Percentiles rank a stretch among this genome's conserved stretches.
These are phyloP conservation scores for Melinaea menophilus DNA, from an alignment of 2,888 invertebrate species.

Conservation along the genomic window DNA sequence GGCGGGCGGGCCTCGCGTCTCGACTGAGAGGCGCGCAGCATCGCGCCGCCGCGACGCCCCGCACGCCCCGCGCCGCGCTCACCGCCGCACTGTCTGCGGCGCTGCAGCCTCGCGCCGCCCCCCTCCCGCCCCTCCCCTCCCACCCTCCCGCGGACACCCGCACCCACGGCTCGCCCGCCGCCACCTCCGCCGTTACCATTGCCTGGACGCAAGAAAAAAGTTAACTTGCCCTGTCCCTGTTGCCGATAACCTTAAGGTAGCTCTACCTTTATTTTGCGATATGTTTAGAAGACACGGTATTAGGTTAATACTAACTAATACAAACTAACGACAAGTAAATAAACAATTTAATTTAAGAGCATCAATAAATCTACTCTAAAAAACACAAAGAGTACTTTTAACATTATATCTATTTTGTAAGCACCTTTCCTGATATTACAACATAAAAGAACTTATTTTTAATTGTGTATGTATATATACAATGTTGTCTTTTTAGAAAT, in stretches of 20 bases:
- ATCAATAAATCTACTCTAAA: too few relatives aligned
- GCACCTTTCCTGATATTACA: too few relatives aligned
- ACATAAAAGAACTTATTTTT: too few relatives aligned
- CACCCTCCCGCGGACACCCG: conserved; percentile 32
- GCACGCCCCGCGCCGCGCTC: conserved; percentile 48
- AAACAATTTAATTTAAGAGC: too few relatives aligned
- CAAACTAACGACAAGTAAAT: too few relatives aligned
- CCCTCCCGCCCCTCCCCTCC: conserved; percentile 33
- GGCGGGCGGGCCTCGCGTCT: conserved; percentile 79
- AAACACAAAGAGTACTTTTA: too few relatives aligned
- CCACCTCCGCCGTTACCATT: conserved; percentile 33
- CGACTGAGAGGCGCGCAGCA: conserved; percentile 83
- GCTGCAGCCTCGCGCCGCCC: conserved; percentile 62
- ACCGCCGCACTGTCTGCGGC: conserved; percentile 66
- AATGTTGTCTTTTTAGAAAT: too few relatives aligned
- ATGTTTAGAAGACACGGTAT: too few relatives aligned
- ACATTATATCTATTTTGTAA: too few relatives aligned
- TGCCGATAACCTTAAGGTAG: conserved; percentile 18
- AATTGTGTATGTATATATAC: too few relatives aligned
- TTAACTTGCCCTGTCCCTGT: conserved; percentile 30
- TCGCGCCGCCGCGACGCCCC: conserved; percentile 79
- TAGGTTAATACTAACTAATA: too few relatives aligned
- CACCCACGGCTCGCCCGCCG: conserved; percentile 40
- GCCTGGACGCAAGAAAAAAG: conserved; percentile 37
- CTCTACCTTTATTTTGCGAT: conserved; percentile 19